Percentiles rank a stretch among this genome's conserved stretches.
These are phyloP conservation scores for Charaxes varanes DNA, from an alignment of 1,140 invertebrate species.

Conservation along the genomic window DNA sequence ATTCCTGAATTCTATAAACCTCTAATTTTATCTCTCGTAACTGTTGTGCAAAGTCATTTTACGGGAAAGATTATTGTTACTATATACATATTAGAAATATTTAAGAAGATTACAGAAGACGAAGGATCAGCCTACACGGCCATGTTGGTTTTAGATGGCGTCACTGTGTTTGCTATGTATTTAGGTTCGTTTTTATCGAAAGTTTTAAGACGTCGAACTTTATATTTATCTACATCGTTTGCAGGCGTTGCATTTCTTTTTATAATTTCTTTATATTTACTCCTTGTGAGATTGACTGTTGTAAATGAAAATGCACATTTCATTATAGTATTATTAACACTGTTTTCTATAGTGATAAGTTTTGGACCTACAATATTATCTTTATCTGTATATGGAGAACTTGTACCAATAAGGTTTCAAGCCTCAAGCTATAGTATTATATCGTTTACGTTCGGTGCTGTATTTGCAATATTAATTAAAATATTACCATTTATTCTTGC, in stretches of 20 bases:
- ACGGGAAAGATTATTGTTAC: conserved; percentile 28
- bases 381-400: conserved; percentile 21
- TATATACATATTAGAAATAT: conserved; percentile 29
- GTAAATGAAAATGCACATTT: conserved; percentile 17
- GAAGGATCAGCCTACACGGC: conserved; percentile 22
- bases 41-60: conserved; percentile 14
- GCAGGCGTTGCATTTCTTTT: conserved; percentile 22
- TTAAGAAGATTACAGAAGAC: conserved; percentile 26
- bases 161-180: conserved; percentile 30
- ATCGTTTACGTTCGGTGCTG: too few relatives aligned
- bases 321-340: conserved; percentile 19
- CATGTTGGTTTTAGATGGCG: conserved; percentile 35
- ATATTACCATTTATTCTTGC: too few relatives aligned
- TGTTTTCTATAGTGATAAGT: conserved; percentile 26
- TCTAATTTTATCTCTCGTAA: conserved; percentile 13
- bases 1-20: conserved; percentile 25
- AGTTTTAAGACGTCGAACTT: conserved; percentile 19
- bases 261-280: conserved; percentile 22
- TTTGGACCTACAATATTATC: conserved; percentile 26
- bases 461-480: too few relatives aligned
- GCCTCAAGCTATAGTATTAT: too few relatives aligned
- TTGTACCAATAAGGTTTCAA: conserved; percentile 26
- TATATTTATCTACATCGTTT: conserved; percentile 17
- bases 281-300: conserved; percentile 14
- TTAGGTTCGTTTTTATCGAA: conserved; percentile 20